Base-by-base conservation (phyloP, 2,797 vertebrate genomes). In the Coreius guichenoti region DNA sequence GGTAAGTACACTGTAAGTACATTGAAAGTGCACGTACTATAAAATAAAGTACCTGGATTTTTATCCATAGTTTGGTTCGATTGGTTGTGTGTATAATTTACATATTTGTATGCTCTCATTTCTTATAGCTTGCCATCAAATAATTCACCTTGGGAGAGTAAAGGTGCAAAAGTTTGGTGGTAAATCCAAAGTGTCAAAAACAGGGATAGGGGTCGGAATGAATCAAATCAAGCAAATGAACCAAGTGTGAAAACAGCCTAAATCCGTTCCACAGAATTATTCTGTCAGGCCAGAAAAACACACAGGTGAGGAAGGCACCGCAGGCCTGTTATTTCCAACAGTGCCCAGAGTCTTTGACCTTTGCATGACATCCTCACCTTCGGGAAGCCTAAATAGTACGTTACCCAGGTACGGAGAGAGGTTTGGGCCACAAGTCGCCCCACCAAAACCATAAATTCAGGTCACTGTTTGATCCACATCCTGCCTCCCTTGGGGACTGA, bases 241-340 rank as follows among this genome's bases (percentile, higher is more conserved):
- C 36, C 58, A 21, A 54, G 79, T 54, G 63, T 80, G 79, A 26
- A 51, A 33, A 74, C 73, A 65, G 54, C 73, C 76, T 73, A 26
- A 67, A 54, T 70, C 49, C 74, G 29, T 87, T 81, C 33, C 29
- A 54, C 80, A 83, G 73, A 82, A 79, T 80, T 82, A 78, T 63
- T 29, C 61, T 76, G 76, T 74, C 73, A 72, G 73, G 78, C 68
- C 87, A 87, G 89, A 86, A 90, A 87, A 88, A 87, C 86, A 87
- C 61, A 51, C 80, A 88, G 82, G 86, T 86, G 81, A 87, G 86
- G 87, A 87, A 87, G 85, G 69, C 76, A 63, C 78, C 36, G 63
- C 69, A 83, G 81, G 87, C 81, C 86, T 69, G n/a, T 69, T 69
- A 51, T 77, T 45, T 84, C 87, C 86, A 88, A 47, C 81, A 84